Conservation (phyloP, 2,888 invertebrate genomes). For the Gastracanthus pulcherrimus region DNA sequence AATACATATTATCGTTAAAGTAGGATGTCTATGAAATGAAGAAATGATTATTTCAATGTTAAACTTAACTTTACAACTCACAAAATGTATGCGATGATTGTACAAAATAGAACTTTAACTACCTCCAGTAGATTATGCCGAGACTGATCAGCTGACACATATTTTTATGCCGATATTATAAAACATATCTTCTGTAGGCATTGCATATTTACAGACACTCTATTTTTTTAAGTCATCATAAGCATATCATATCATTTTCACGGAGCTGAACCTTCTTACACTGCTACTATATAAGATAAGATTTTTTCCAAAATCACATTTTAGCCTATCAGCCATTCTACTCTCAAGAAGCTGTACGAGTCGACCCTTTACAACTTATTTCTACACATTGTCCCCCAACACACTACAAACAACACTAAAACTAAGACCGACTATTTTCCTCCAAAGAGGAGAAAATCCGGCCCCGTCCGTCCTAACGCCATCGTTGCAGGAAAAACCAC, state of each 20-base stretch:
- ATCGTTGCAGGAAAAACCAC: neutral
- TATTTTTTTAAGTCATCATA: neutral
- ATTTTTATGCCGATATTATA: too few species aligned
- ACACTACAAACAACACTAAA: neutral
- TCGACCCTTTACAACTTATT: neutral
- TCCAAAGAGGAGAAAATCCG: neutral
- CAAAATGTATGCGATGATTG: neutral
- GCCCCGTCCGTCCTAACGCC: conserved; percentile 12
- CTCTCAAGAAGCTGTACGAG: neutral
- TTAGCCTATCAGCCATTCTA: neutral
- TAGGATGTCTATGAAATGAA: neutral
- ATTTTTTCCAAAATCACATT: neutral
- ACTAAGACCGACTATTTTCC: neutral
- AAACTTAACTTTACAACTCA: too few species aligned
- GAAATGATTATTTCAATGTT: too few species aligned
- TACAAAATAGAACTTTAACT: too few species aligned
- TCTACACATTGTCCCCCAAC: neutral
- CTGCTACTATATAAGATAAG: neutral
- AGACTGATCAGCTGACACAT: neutral
- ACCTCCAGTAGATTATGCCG: neutral
- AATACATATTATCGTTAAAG: too few species aligned
- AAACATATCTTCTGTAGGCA: too few species aligned
- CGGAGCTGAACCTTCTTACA: too few species aligned
- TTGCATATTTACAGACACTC: too few species aligned
- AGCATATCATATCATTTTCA: neutral